Conservation (phyloP, 1,140 invertebrate species). For the Zaprionus taronus region DNA sequence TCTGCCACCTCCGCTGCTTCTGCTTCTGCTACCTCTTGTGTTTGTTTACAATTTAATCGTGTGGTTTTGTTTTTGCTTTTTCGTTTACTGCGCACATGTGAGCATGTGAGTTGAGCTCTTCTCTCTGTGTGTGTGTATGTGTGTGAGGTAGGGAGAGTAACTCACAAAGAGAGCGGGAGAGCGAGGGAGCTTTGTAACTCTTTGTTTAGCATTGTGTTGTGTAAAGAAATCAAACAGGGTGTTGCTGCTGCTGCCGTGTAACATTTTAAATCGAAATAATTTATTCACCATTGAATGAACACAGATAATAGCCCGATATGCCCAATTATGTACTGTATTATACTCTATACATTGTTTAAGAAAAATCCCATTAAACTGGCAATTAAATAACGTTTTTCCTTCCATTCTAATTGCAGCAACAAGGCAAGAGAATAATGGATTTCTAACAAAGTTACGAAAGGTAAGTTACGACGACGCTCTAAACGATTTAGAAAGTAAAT, state of each 20-base stretch:
- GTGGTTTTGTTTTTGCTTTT: conserved; percentile 66
- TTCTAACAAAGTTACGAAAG: conserved; percentile 72
- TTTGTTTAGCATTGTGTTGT: conserved; percentile 55
- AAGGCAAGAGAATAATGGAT: conserved; percentile 73
- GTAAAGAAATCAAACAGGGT: conserved; percentile 66
- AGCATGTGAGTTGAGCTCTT: conserved; percentile 31
- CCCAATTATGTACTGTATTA: conserved; percentile 16
- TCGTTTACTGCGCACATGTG: conserved; percentile 75
- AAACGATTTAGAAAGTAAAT: neutral
- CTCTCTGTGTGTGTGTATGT: conserved; percentile 17
- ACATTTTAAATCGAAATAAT: conserved; percentile 34
- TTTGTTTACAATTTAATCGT: conserved; percentile 74
- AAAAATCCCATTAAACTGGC: conserved; percentile 7
- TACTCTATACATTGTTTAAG: conserved; percentile 2
- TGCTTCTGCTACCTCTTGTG: conserved; percentile 30
- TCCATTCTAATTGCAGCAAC: conserved; percentile 66
- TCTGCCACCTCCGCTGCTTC: conserved; percentile 1
- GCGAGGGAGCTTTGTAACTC: conserved; percentile 54
- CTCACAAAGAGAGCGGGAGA: conserved; percentile 24
- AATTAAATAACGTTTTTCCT: conserved; percentile 43
- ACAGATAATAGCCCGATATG: conserved; percentile 35
- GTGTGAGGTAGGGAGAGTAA: conserved; percentile 20
- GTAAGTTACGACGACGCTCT: conserved; percentile 44
- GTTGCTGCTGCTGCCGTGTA: conserved; percentile 25
- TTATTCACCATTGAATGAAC: conserved; percentile 30